Evolutionary conservation across 1,140 invertebrate genomes (phyloP).

Genomic region (Platyura marginata): DNA sequence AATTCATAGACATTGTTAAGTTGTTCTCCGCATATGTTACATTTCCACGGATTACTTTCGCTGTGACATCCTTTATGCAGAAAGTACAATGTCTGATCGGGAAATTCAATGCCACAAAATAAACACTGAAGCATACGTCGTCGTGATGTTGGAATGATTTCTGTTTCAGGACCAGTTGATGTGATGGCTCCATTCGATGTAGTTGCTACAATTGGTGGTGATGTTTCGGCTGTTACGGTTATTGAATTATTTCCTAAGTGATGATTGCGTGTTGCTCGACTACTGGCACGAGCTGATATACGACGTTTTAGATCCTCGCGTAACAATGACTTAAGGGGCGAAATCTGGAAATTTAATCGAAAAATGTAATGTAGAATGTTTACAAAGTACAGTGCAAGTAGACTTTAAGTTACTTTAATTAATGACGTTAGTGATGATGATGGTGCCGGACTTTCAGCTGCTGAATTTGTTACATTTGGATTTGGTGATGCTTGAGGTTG

Average conservation of each 20-base stretch:
- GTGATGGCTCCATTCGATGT: conserved; percentile 42
- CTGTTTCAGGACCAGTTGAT: conserved; percentile 34
- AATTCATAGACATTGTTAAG: conserved; percentile 91
- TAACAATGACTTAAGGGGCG: conserved; percentile 62
- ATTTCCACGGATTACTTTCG: conserved; percentile 93
- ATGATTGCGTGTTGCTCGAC: conserved; percentile 23
- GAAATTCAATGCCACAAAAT: conserved; percentile 86
- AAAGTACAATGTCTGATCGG: conserved; percentile 88
- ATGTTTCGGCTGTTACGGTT: conserved; percentile 13
- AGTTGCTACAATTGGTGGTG: conserved; percentile 12
- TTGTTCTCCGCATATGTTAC: conserved; percentile 89
- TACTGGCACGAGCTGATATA: conserved; percentile 39
- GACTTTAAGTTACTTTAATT: conserved; percentile 15
- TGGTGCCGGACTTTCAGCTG: conserved; percentile 7
- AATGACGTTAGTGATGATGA: conserved; percentile 21
- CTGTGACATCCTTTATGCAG: conserved; percentile 95
- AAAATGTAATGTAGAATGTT: not conserved
- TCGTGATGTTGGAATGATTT: conserved; percentile 24
- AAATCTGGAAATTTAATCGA: conserved; percentile 40
- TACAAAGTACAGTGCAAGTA: not conserved
- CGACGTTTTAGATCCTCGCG: conserved; percentile 61
- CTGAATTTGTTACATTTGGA: not conserved
- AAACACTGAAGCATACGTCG: conserved; percentile 47
- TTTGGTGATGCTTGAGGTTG: conserved; percentile 2
- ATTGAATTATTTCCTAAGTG: conserved; percentile 16